These are phyloP conservation scores for Ophiothrix spiculata DNA, from an alignment of 35 echinoderm and acorn worm species.

Conservation along the genomic window DNA sequence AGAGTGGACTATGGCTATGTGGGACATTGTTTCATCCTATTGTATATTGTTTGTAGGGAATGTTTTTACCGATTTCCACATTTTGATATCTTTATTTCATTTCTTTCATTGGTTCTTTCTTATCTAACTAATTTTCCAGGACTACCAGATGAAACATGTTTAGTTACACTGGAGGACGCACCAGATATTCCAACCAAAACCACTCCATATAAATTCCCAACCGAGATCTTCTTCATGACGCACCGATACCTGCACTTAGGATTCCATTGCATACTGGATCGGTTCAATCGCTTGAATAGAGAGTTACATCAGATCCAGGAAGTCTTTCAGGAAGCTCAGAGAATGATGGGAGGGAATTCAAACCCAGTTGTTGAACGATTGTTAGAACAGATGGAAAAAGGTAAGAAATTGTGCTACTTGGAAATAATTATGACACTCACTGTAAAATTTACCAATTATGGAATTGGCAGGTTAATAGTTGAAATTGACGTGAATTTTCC, in stretches of 20 bases:
- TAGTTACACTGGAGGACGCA: slow-evolving; percentile 52
- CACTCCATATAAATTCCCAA: slow-evolving; percentile 77
- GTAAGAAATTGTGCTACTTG: too few relatives aligned
- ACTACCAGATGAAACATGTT: slow-evolving; percentile 58
- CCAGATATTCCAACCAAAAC: neutral
- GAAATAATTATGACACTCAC: too few relatives aligned
- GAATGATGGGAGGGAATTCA: slow-evolving; percentile 21
- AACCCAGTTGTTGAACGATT: slow-evolving; percentile 52
- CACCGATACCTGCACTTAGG: slow-evolving; percentile 82
- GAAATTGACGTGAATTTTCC: too few relatives aligned
- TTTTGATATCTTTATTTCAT: neutral
- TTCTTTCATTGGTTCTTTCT: neutral
- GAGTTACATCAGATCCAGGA: slow-evolving; percentile 72
- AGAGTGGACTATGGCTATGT: neutral
- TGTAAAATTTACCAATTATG: too few relatives aligned
- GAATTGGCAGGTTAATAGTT: too few relatives aligned
- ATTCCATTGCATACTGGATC: slow-evolving; percentile 68
- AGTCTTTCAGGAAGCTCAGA: slow-evolving; percentile 62
- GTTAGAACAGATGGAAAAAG: slow-evolving; percentile 83
- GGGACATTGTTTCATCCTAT: neutral
- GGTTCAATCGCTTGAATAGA: slow-evolving; percentile 55
- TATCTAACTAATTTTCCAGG: slow-evolving; percentile 26
- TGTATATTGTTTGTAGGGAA: neutral
- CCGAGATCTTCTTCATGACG: slow-evolving; percentile 89
- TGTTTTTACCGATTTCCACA: neutral